Base-by-base conservation (phyloP, 2,113 vertebrate genomes). In the Xiphophorus couchianus region DNA sequence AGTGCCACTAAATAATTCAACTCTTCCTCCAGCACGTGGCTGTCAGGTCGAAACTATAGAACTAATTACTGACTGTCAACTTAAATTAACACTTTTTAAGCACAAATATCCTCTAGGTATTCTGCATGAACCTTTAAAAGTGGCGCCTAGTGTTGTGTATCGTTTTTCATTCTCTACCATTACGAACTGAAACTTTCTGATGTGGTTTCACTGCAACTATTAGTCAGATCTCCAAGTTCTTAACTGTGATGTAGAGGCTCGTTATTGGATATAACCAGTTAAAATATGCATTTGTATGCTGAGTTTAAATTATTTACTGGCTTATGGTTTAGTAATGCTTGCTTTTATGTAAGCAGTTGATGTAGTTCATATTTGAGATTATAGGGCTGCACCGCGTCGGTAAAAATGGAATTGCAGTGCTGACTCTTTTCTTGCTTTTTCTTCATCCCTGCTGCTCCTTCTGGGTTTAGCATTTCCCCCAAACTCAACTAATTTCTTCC, bases 1-100 rank as follows among this genome's bases (percentile, higher is more conserved):
- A 88, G 80, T 84, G 87, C 48, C 81, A 67, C 76, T 93, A 69
- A 93, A 93, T 93, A 86, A 93, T 93, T 93, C 66, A 93, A 7
- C 15, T 60, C 66, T 65, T 62, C 48, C 62, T 82, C 31, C 75
- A 66, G 77, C 91, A 74, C 83, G 73, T 84, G 87, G 83, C 58
- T 51, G 78, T 69, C 81, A 2, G 65, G 71, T 69, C 61, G 1
- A 13, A 29, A 65, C 66, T 61, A 35, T 35, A 22, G 25, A 78
- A 28, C 74, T 66, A 76, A 28, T 54, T 71, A 62, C 39, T 65
- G 62, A 9, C 61, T 28, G n/a, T 28, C 11, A 3, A 48, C 44
- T 19, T 48, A 48, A 48, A 48, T 48, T 1, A 48, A 48, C 10
- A 25, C 17, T 2, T 8, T 15, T 65, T 33, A 64, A 64, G 31